Percentiles rank a stretch among this genome's conserved stretches.
Evolutionary conservation across 2,797 vertebrate genomes (phyloP).

Genomic region (Aeoliscus strigatus): DNA sequence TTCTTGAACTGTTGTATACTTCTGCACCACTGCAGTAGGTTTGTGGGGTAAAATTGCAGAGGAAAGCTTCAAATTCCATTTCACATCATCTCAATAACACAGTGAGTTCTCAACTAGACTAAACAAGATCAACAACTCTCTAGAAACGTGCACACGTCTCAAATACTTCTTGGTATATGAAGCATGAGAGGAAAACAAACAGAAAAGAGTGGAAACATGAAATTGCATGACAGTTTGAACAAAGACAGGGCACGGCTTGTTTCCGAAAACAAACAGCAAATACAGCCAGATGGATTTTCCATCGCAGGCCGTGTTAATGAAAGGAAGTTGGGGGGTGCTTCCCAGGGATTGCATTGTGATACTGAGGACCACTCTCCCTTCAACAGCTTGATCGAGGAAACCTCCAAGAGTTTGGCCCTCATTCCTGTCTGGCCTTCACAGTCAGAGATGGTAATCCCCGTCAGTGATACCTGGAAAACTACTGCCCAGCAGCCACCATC

Average conservation of each 20-base stretch:
- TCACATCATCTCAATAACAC: too few relatives aligned
- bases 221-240: constrained; percentile 65
- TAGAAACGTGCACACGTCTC: constrained; percentile 12
- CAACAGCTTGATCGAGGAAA: constrained; percentile 55
- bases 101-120: too few relatives aligned
- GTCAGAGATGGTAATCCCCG: constrained; percentile 48
- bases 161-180: constrained; percentile 20
- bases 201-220: constrained; percentile 42
- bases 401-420: constrained; percentile 56
- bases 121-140: constrained; percentile 35
- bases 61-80: too few relatives aligned
- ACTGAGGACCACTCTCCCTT: constrained; percentile 44
- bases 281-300: constrained; percentile 73
- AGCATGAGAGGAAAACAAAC: constrained; percentile 57
- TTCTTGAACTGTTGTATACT: too few relatives aligned
- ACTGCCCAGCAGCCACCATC: constrained; percentile 39
- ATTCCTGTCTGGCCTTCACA: constrained; percentile 38
- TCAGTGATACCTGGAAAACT: constrained; percentile 57
- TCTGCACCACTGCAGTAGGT: too few relatives aligned
- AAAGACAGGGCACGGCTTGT: constrained; percentile 67
- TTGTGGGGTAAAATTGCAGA: too few relatives aligned
- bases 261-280: constrained; percentile 75
- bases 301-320: constrained; percentile 71
- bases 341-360: constrained; percentile 77
- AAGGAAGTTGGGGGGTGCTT: constrained; percentile 73